These are phyloP conservation scores for Sphaerophoria rueppellii DNA, from an alignment of 2,888 invertebrate genomes.

Conservation along the genomic window DNA sequence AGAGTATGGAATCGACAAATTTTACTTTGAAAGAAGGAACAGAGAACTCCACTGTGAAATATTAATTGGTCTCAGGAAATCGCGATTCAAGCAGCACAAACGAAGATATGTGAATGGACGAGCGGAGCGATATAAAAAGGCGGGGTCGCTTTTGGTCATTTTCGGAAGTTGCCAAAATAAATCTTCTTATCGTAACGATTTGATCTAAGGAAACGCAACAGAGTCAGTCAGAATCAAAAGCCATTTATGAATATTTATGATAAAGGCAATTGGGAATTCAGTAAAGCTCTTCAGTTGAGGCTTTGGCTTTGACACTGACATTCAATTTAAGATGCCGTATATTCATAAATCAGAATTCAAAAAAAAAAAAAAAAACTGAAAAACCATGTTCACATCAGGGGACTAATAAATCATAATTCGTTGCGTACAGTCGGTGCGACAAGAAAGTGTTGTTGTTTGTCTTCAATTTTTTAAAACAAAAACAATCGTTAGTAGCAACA, in stretches of 20 bases:
- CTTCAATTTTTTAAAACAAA: not conserved
- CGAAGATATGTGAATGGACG: conserved; percentile 1
- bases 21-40: not conserved
- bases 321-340: conserved; percentile 46
- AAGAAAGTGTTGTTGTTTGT: not conserved
- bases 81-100: not conserved
- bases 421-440: conserved; percentile 31
- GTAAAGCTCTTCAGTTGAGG: conserved; percentile 22
- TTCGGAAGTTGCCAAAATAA: conserved; percentile 71
- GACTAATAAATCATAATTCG: conserved; percentile 47
- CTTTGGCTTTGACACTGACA: conserved; percentile 56
- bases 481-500: not conserved
- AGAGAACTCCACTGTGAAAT: conserved; percentile 35
- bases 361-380: conserved; percentile 24
- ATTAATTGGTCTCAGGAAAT: conserved; percentile 54
- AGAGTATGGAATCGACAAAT: conserved; percentile 11
- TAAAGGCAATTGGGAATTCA: conserved; percentile 55
- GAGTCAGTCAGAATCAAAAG: conserved; percentile 10
- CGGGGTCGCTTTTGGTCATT: conserved; percentile 44
- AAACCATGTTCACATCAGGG: not conserved
- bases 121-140: not conserved
- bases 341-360: conserved; percentile 32
- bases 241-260: conserved; percentile 67
- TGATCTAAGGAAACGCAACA: conserved; percentile 62
- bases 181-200: conserved; percentile 59